These are phyloP conservation scores for Okapia johnstoni DNA, from an alignment of 2,113 vertebrate species.

Conservation along the genomic window DNA sequence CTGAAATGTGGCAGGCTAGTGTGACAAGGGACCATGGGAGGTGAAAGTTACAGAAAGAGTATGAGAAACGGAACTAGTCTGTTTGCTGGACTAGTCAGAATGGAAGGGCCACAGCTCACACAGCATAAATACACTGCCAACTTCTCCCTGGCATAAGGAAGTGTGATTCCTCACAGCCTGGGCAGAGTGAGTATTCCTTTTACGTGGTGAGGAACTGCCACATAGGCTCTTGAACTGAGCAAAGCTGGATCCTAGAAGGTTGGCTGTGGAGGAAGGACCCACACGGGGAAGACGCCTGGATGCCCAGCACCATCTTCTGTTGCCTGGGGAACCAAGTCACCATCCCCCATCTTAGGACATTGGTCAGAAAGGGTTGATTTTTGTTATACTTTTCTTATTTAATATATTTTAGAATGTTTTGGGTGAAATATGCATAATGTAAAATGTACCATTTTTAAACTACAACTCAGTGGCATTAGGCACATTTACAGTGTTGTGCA, in stretches of 20 bases:
- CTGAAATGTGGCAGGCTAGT: neutral
- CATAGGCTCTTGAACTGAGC: neutral
- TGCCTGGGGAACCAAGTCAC: neutral
- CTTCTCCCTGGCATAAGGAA: neutral
- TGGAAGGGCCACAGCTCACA: accelerated
- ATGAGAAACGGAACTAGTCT: neutral
- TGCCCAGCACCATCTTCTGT: neutral
- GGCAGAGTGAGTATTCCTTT: neutral
- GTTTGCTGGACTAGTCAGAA: neutral
- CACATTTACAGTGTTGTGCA: neutral
- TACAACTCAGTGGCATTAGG: neutral
- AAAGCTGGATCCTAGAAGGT: neutral
- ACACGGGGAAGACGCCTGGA: accelerated
- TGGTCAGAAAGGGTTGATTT: neutral
- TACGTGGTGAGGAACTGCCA: neutral
- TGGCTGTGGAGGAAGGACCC: neutral
- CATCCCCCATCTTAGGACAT: neutral
- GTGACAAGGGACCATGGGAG: neutral
- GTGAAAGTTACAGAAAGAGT: neutral
- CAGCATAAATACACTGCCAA: neutral
- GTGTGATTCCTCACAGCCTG: neutral
- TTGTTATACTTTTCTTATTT: neutral
- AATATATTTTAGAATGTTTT: neutral
- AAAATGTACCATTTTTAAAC: neutral
- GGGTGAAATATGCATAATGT: neutral